These are phyloP conservation scores for Drosophila mayaguana DNA, from an alignment of 2,888 invertebrate genomes.

Conservation along the genomic window DNA sequence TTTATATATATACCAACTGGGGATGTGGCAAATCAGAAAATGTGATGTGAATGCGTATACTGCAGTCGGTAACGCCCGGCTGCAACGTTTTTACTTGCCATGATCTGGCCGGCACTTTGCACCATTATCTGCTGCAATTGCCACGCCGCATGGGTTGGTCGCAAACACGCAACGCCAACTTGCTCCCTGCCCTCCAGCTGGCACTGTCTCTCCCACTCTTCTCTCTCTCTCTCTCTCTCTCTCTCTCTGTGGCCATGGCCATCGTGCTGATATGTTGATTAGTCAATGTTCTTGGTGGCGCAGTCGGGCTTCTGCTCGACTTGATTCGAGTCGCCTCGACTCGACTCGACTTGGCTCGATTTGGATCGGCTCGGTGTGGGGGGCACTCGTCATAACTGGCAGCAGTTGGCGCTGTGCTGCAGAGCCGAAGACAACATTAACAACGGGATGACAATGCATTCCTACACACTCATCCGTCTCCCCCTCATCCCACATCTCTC, in stretches of 20 bases:
- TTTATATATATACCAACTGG: too few relatives aligned
- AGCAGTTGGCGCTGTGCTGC: conserved; percentile 47
- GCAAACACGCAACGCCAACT: conserved; percentile 57
- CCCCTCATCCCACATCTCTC: neutral
- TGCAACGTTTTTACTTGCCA: neutral
- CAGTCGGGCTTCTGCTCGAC: conserved; percentile 22
- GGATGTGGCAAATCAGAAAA: too few relatives aligned
- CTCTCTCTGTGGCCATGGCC: conserved; percentile 10
- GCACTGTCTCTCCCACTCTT: conserved; percentile 3
- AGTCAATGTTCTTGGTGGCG: conserved; percentile 61
- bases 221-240: neutral
- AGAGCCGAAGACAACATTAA: conserved; percentile 60
- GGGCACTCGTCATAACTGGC: conserved; percentile 55
- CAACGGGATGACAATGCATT: conserved; percentile 66
- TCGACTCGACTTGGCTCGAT: too few relatives aligned
- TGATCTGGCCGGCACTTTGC: conserved; percentile 69
- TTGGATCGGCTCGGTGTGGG: conserved; percentile 23
- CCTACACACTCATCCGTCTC: neutral
- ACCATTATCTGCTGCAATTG: conserved; percentile 74
- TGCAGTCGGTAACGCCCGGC: too few relatives aligned
- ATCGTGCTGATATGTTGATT: conserved; percentile 78
- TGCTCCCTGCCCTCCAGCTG: conserved; percentile 16
- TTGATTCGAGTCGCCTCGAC: conserved; percentile 6
- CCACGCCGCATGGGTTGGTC: conserved; percentile 67
- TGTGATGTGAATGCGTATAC: too few relatives aligned